phyloP scores from a whole-genome alignment of 2,797 vertebrate genomes.

The Ctenopoma multispine region DNA sequence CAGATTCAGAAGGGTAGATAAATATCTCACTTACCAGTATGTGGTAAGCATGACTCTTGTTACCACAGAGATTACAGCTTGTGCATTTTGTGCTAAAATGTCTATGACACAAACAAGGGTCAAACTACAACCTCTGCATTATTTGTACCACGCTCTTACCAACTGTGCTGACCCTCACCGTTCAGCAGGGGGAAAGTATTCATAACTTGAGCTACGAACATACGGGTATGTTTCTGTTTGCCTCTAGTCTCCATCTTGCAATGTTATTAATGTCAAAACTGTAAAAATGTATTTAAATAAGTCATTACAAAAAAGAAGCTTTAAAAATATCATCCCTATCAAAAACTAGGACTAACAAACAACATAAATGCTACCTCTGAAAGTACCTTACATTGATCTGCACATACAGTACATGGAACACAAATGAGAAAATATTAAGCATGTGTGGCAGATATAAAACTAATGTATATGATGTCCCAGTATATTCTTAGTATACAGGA shows the following conservation, averaged over 20 bases:
- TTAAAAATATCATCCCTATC: background rate
- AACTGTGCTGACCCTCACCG: constrained; percentile 30
- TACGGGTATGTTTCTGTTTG: too few species aligned
- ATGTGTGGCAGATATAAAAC: background rate
- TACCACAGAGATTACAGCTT: background rate
- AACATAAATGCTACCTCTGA: background rate
- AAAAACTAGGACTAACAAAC: background rate
- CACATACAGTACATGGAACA: background rate
- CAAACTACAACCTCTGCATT: constrained; percentile 66
- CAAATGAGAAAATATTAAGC: background rate
- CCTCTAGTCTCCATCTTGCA: too few species aligned
- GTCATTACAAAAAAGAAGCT: too few species aligned
- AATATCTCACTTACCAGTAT: constrained; percentile 9
- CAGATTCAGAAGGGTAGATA: constrained; percentile 11
- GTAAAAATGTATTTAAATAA: too few species aligned
- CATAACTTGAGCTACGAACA: background rate
- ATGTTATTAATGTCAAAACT: too few species aligned
- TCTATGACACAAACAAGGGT: constrained; percentile 12
- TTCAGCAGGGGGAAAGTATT: background rate
- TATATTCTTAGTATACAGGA: background rate
- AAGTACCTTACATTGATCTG: background rate
- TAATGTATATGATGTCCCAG: background rate
- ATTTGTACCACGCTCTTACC: constrained; percentile 73
- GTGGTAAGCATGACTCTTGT: background rate
- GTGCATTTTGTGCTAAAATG: background rate